Evolutionary conservation across 2,113 vertebrate genomes (phyloP).

Genomic region (Nothocercus julius): DNA sequence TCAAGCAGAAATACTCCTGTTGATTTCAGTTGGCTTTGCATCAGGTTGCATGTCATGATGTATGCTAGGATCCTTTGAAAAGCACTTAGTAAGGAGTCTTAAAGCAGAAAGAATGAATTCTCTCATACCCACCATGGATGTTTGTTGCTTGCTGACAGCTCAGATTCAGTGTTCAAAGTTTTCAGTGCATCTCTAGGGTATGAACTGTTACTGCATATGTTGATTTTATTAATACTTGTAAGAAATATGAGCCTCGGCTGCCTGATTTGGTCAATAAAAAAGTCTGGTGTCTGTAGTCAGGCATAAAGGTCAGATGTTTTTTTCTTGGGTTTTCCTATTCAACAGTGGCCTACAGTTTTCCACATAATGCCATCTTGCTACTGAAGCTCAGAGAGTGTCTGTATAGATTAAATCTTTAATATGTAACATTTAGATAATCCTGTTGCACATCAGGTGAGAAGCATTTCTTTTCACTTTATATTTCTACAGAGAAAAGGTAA

Average conservation of each 20-base stretch:
- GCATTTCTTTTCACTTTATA: constrained; percentile 65
- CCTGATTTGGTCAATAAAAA: constrained; percentile 1
- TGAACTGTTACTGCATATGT: not conserved
- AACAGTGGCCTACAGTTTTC: constrained; percentile 8
- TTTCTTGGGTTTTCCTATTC: constrained; percentile 3
- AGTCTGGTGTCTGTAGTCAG: not conserved
- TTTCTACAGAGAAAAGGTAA: constrained; percentile 51
- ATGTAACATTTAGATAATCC: not conserved
- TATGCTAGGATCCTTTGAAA: not conserved
- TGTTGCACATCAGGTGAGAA: constrained; percentile 28
- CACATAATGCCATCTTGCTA: not conserved
- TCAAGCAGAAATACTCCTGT: not conserved
- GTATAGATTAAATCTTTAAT: constrained; percentile 4
- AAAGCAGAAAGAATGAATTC: not conserved
- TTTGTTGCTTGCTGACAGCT: constrained; percentile 11
- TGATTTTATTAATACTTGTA: not conserved
- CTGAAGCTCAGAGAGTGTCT: constrained; percentile 3
- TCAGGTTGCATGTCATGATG: not conserved
- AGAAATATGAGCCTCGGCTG: not conserved
- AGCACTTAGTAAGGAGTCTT: not conserved
- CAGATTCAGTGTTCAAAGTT: not conserved
- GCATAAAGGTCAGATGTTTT: not conserved
- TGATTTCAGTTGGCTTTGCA: not conserved
- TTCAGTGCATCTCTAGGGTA: not conserved
- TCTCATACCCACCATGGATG: not conserved